phyloP scores from a whole-genome alignment of 2,888 invertebrate species.

The Dorcus parallelipipedus region DNA sequence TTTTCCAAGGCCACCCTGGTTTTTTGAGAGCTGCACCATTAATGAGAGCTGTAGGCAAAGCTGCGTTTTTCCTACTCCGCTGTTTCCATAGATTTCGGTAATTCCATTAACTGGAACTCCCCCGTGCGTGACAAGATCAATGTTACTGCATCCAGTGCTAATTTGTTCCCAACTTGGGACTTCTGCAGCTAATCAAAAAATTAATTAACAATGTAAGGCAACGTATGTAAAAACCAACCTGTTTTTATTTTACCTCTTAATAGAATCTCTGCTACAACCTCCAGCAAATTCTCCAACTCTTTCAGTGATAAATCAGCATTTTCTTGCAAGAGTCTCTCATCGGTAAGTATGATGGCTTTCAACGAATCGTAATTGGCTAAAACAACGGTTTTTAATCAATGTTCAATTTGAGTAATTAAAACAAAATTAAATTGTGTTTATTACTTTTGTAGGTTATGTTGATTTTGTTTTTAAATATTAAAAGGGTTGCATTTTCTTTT shows the following conservation, averaged over 20 bases:
- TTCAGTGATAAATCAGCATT: slow-evolving; percentile 38
- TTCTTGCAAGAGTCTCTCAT: slow-evolving; percentile 48
- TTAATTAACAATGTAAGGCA: slow-evolving; percentile 33
- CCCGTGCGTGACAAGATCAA: slow-evolving; percentile 62
- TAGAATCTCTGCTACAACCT: slow-evolving; percentile 38
- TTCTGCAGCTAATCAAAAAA: slow-evolving; percentile 26
- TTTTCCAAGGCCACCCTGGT: slow-evolving; percentile 54
- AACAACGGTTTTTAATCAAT: slow-evolving; percentile 1
- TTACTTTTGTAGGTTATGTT: too few species aligned
- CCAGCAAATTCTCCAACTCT: slow-evolving; percentile 45
- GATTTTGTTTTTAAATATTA: too few species aligned
- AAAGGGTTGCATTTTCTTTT: too few species aligned
- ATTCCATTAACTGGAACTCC: slow-evolving; percentile 67
- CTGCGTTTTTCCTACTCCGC: slow-evolving; percentile 81
- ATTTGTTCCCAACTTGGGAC: slow-evolving; percentile 37
- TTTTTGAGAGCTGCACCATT: slow-evolving; percentile 57
- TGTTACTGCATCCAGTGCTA: slow-evolving; percentile 55
- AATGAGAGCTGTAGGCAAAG: slow-evolving; percentile 69
- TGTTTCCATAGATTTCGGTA: slow-evolving; percentile 77
- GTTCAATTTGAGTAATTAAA: too few species aligned
- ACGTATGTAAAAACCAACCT: slow-evolving; percentile 27
- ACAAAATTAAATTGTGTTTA: too few species aligned
- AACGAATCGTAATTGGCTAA: slow-evolving; percentile 43
- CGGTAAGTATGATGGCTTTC: slow-evolving; percentile 45
- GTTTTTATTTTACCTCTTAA: slow-evolving; percentile 21